A percentile compares a stretch with the other conserved stretches of the same genome.
These are phyloP conservation scores for Lethrus apterus DNA, from an alignment of 1,140 invertebrate genomes.

Conservation along the genomic window DNA sequence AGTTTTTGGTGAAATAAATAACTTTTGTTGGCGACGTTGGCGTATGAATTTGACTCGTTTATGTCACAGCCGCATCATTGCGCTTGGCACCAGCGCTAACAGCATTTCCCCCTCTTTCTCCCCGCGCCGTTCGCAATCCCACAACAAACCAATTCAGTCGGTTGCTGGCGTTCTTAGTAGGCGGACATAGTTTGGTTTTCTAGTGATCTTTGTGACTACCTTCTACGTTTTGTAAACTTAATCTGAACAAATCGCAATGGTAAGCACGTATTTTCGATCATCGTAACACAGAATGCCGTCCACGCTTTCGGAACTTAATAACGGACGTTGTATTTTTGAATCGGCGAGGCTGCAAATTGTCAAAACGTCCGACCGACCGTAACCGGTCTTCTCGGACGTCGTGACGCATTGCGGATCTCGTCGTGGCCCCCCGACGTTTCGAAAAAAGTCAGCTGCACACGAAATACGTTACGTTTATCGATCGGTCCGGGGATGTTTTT, in stretches of 20 bases:
- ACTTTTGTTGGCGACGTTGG: conserved; percentile 9
- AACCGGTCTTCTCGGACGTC: conserved; percentile 9
- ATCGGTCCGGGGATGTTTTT: conserved; percentile 16
- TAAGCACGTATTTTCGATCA: conserved; percentile 46
- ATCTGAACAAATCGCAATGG: conserved; percentile 47
- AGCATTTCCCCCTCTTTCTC: conserved; percentile 24
- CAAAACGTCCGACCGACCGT: too few species aligned
- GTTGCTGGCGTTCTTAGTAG: conserved; percentile 14
- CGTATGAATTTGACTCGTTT: conserved; percentile 39
- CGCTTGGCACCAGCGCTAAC: conserved; percentile 30
- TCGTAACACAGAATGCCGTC: conserved; percentile 11
- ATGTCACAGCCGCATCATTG: conserved; percentile 38
- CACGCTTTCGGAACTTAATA: too few species aligned
- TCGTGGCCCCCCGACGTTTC: neutral
- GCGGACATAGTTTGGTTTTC: conserved; percentile 34
- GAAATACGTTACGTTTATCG: too few species aligned
- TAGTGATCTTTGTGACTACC: neutral
- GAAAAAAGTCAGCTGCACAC: neutral
- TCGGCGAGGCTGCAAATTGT: too few species aligned
- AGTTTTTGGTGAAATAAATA: conserved; percentile 7
- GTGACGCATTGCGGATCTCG: conserved; percentile 35
- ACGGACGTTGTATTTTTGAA: too few species aligned
- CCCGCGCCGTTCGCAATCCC: conserved; percentile 23
- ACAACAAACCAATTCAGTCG: conserved; percentile 32
- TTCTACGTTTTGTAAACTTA: conserved; percentile 14